Evolutionary conservation across 2,113 vertebrate genomes (phyloP).

Genomic region (Prionailurus viverrinus): DNA sequence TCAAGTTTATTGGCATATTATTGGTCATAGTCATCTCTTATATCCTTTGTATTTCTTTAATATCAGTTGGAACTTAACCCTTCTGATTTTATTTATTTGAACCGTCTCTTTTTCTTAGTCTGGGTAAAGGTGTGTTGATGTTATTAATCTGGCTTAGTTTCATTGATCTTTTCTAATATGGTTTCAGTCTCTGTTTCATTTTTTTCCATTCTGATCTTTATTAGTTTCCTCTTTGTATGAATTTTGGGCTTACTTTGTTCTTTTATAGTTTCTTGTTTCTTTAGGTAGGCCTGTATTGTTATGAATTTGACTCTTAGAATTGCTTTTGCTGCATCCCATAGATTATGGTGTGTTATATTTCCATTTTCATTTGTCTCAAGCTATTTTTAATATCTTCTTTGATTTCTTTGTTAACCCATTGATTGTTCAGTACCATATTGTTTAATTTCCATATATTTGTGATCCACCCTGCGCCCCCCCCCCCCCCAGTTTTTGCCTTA

Average conservation of each 20-base stretch:
- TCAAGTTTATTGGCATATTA: neutral
- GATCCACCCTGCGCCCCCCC: too few relatives aligned
- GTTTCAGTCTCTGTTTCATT: neutral
- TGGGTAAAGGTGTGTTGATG: neutral
- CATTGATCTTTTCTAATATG: neutral
- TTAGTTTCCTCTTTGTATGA: neutral
- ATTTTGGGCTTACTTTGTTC: neutral
- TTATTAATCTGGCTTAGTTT: neutral
- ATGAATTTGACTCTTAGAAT: neutral
- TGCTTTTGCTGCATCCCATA: neutral
- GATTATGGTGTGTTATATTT: neutral
- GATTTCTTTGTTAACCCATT: neutral
- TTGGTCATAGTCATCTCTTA: neutral
- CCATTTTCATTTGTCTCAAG: neutral
- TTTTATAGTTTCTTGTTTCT: neutral
- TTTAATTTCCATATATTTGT: too few relatives aligned
- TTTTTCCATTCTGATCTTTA: neutral
- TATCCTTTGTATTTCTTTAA: neutral
- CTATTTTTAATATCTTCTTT: neutral
- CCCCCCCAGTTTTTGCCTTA: too few relatives aligned
- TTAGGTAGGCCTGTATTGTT: neutral
- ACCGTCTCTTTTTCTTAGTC: neutral
- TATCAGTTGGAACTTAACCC: neutral
- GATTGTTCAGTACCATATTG: neutral
- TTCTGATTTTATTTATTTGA: neutral